These are phyloP conservation scores for Brachymystax lenok DNA, from an alignment of 2,797 vertebrate genomes.

Conservation along the genomic window DNA sequence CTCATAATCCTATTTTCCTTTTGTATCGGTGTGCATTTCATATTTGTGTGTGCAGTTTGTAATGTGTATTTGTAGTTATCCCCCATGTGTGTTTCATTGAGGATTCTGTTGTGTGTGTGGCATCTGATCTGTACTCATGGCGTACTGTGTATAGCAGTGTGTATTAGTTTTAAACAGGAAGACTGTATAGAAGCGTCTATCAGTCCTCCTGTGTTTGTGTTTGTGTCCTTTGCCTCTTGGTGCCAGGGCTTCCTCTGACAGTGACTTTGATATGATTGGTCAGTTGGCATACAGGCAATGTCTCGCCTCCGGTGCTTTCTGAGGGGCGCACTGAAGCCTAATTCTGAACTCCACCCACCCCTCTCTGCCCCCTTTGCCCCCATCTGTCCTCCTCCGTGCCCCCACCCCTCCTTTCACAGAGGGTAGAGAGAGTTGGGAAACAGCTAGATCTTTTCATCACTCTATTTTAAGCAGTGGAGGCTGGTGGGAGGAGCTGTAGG, in stretches of 20 bases:
- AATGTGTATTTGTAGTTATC: background rate
- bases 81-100: background rate
- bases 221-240: background rate
- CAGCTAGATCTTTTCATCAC: background rate
- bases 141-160: background rate
- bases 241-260: background rate
- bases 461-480: no score
- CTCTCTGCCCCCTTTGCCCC: background rate
- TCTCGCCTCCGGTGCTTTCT: background rate
- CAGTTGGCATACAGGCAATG: background rate
- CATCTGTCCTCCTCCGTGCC: background rate
- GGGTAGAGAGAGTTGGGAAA: background rate
- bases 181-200: background rate
- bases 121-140: background rate
- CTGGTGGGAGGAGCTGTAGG: no score
- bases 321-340: background rate
- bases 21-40: background rate
- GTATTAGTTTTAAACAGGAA: no score
- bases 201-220: background rate
- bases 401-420: background rate
- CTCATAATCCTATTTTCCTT: background rate
- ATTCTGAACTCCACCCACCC: background rate
- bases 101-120: conserved; percentile 1
- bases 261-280: background rate
- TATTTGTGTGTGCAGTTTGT: background rate